These are phyloP conservation scores for Elaphurus davidianus DNA, from an alignment of 2,113 vertebrate species.

Conservation along the genomic window DNA sequence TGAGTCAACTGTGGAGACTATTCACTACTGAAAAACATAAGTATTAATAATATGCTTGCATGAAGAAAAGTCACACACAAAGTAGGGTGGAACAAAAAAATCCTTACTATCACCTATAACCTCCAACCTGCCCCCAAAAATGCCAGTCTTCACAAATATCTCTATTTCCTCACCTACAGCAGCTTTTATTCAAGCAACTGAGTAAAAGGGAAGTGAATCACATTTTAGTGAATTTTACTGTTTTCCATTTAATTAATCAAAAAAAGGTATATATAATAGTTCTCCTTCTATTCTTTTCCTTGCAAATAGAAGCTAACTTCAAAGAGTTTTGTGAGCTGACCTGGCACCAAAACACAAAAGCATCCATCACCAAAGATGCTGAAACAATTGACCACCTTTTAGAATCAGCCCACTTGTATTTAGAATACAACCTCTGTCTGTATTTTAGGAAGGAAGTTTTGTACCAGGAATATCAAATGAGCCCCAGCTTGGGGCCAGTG, in stretches of 20 bases:
- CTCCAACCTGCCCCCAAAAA: not conserved
- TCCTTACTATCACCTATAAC: not conserved
- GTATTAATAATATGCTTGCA: not conserved
- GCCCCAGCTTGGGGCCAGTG: not conserved
- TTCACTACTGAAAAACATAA: not conserved
- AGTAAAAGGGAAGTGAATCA: not conserved
- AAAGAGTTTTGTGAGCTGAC: not conserved
- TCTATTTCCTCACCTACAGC: not conserved
- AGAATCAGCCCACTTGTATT: not conserved
- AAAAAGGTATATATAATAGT: not conserved
- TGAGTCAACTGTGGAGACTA: not conserved
- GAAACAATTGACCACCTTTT: not conserved
- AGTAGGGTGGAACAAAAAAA: not conserved
- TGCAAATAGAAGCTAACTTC: not conserved
- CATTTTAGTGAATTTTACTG: not conserved
- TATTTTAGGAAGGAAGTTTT: not conserved
- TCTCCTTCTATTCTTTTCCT: not conserved
- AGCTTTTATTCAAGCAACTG: not conserved
- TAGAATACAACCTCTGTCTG: not conserved
- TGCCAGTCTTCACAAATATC: not conserved
- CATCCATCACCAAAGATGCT: not conserved
- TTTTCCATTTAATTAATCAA: not conserved
- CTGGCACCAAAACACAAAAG: not conserved
- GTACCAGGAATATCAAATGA: not conserved
- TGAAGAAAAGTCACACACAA: not conserved